Evolutionary conservation across 2,113 vertebrate species (phyloP).

Genomic region (Pedionomus torquatus): DNA sequence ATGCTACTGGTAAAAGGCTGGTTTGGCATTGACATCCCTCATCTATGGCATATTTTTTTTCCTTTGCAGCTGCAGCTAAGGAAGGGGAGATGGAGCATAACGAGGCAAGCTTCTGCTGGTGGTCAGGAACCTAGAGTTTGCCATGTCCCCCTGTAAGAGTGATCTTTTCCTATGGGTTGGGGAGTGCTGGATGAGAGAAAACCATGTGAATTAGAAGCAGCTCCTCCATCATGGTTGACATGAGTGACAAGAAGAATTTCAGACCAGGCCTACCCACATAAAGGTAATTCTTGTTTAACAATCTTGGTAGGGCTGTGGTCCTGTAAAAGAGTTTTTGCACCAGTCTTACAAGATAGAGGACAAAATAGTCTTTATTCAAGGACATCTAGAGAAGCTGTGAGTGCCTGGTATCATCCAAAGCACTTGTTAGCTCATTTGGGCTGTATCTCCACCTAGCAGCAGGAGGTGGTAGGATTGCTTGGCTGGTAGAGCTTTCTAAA

Average conservation of each 20-base stretch:
- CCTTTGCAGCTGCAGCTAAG: not conserved
- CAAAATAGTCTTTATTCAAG: not conserved
- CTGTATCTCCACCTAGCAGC: not conserved
- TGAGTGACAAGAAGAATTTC: not conserved
- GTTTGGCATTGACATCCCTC: not conserved
- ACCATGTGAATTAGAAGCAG: not conserved
- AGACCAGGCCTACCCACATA: no score
- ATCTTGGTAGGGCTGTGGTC: not conserved
- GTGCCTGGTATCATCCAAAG: not conserved
- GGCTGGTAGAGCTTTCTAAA: not conserved
- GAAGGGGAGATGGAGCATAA: not conserved
- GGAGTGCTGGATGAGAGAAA: not conserved
- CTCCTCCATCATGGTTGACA: not conserved
- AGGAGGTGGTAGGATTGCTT: not conserved
- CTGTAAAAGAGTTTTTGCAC: not conserved
- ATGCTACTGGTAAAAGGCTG: not conserved
- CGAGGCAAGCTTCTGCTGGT: not conserved
- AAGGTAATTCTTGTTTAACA: not conserved
- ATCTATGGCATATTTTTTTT: not conserved
- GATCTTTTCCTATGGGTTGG: not conserved
- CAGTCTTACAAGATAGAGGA: not conserved
- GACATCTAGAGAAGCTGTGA: not conserved
- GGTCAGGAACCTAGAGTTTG: not conserved
- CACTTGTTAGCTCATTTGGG: not conserved
- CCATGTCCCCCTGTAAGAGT: fast-evolving